Base-by-base conservation (phyloP, 2,797 vertebrate genomes). In the Labeo calbasu region DNA sequence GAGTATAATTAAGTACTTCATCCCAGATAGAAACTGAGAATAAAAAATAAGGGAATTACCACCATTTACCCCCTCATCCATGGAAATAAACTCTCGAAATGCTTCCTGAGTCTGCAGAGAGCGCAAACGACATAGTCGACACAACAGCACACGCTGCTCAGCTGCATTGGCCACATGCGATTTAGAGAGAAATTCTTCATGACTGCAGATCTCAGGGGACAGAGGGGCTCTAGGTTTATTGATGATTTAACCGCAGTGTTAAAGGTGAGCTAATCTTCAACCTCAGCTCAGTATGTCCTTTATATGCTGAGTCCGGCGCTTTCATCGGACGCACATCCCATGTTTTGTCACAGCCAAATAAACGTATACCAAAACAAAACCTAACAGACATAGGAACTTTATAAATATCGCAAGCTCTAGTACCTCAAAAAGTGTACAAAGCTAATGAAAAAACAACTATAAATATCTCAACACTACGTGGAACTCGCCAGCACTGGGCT, bases 181-280 rank as follows among this genome's bases (percentile, higher is more conserved):
- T 79, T 48, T 40, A 61, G 66, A 36, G 51, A 57, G 55, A 70
- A 77, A 32, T 71, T 84, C 76, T 84, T 84, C 76, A 78, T 84
- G 82, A 84, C 82, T 84, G 46, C 82, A 84, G 66, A 36, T 79
- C 82, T 79, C 82, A 51, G 55, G 76, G 76, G 82, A 84, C 55
- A 23, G 7, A 82, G 65, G 75, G 75, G 66, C 66, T 84, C n/a
- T 59, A 71, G 53, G 66, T 79, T 72, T 79, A 84, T 84, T 84
- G 82, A 84, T 53, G 76, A 79, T 79, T 84, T 71, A 84, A 84
- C 76, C 53, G 75, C 76, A 84, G 55, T 71, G 55, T 63, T 78
- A 84, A 71, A 84, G 76, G 76, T 84, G 66, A 84, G 82, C 66
- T 79, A 61, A 79, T 84, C 82, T 79, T 79, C 46, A 72, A 84